Evolutionary conservation across 2,113 vertebrate species (phyloP), one percentile per base, ranked within the genome.

Genomic region (Ahaetulla prasina): DNA sequence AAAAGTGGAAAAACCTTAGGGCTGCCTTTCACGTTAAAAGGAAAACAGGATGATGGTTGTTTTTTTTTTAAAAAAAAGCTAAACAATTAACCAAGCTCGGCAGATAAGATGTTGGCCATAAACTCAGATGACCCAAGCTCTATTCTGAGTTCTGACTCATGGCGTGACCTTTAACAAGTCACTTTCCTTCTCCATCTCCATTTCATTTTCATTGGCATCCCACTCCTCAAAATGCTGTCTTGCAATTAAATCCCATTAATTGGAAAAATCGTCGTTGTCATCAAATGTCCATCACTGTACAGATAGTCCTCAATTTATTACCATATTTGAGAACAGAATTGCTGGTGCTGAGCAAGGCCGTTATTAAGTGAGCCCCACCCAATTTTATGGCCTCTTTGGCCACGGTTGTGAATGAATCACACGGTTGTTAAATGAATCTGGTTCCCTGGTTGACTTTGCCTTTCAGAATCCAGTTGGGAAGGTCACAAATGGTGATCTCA

Each of bases 161-260:
- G 49, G 22, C 7, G 8, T 92, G 92, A 92, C 88, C 92, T 92
- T 92, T 92, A 85, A n/a, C 88, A 57, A 92, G 74, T 60, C 53
- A 85, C 43, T 92, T 85, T 52, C 54, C 80, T 20, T 92, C 45
- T 18, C 88, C n/a, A 18, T 89, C 92, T 92, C 92, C 74, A 89
- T 92, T 89, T 92, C 88, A 92, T 89, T 89, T 63, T 52, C 50
- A n/a, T n/a, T 92, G 74, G 53, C 92, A 92, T 55, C 92, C 53
- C 54, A 35, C 39, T 39, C 53, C 53, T 85, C 57, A 92, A 89
- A 89, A 90, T n/a, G 85, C 22, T 52, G 55, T 22, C 54, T 85
- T 92, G 53, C 60, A 45, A 89, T 4, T 25, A 49, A 92, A 45
- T 25, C 39, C 52, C 27, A 47, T 85, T 84, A 23, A 49, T 49